phyloP scores from a whole-genome alignment of 64 coral and sea anemone genomes.

The Hydrozoanthus tunicans region DNA sequence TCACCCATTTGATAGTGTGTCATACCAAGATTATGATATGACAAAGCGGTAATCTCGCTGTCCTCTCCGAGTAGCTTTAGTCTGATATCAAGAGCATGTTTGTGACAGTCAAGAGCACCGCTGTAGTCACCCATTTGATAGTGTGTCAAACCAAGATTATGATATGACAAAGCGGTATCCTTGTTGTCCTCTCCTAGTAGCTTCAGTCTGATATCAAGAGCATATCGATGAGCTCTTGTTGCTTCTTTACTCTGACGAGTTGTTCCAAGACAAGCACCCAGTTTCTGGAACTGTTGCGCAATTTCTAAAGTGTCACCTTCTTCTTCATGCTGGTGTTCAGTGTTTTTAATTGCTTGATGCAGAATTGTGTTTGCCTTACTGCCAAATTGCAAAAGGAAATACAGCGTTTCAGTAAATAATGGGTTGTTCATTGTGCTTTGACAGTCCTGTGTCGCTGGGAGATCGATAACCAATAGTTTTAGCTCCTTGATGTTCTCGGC shows the following conservation, averaged over 20 bases:
- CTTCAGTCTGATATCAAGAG: slow-evolving; percentile 6
- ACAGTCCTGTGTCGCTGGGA: too few species aligned
- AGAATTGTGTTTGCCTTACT: background rate
- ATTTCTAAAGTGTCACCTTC: slow-evolving; percentile 2
- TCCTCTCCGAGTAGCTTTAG: too few species aligned
- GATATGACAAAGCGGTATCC: background rate
- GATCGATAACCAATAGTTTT: too few species aligned
- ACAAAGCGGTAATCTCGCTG: too few species aligned
- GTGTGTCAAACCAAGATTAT: background rate
- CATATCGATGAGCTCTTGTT: background rate
- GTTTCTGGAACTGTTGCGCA: background rate
- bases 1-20: too few species aligned
- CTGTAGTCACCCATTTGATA: background rate
- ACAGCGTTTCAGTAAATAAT: background rate
- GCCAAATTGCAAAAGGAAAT: background rate
- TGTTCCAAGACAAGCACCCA: background rate
- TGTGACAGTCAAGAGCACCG: background rate
- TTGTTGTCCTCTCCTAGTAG: background rate
- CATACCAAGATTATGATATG: too few species aligned
- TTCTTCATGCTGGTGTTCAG: background rate
- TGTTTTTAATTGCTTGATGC: background rate
- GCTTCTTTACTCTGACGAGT: background rate
- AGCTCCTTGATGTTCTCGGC: too few species aligned
- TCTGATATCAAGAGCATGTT: background rate
- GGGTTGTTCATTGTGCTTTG: background rate